A percentile compares a stretch with the other conserved stretches of the same genome.
phyloP scores from a whole-genome alignment of 2,888 invertebrate species.

The Protonemura montana region DNA sequence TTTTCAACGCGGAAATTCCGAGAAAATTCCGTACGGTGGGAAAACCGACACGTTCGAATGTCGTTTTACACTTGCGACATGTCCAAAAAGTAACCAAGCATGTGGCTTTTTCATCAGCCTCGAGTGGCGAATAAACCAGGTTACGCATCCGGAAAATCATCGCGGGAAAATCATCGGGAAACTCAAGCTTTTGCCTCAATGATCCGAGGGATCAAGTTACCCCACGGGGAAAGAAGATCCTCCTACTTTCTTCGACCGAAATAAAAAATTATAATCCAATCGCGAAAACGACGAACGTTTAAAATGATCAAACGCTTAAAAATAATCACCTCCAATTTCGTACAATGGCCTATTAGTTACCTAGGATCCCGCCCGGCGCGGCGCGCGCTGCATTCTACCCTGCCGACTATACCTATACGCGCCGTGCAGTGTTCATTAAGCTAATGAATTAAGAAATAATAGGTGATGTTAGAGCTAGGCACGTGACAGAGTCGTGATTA shows the following conservation, averaged over 20 bases:
- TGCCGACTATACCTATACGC: background rate
- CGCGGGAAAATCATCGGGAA: background rate
- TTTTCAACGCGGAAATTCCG: background rate
- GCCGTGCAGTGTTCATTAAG: constrained; percentile 23
- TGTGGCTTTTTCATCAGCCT: background rate
- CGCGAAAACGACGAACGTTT: constrained; percentile 33
- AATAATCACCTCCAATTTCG: constrained; percentile 27
- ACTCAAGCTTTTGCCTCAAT: background rate
- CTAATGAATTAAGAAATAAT: constrained; percentile 43
- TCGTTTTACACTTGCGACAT: background rate
- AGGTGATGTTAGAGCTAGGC: constrained; percentile 38
- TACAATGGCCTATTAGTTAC: constrained; percentile 9
- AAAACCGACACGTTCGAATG: background rate
- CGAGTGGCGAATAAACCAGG: background rate
- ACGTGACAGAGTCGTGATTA: constrained; percentile 38
- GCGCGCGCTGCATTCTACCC: background rate
- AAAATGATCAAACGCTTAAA: constrained; percentile 38
- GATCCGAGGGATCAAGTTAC: background rate
- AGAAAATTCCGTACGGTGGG: background rate
- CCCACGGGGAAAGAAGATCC: background rate
- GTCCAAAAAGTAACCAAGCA: background rate
- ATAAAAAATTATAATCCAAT: background rate
- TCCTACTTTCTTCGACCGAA: background rate
- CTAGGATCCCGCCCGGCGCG: background rate
- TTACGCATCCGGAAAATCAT: background rate